phyloP scores from a whole-genome alignment of 2,888 invertebrate genomes.

The Cabera pusaria region DNA sequence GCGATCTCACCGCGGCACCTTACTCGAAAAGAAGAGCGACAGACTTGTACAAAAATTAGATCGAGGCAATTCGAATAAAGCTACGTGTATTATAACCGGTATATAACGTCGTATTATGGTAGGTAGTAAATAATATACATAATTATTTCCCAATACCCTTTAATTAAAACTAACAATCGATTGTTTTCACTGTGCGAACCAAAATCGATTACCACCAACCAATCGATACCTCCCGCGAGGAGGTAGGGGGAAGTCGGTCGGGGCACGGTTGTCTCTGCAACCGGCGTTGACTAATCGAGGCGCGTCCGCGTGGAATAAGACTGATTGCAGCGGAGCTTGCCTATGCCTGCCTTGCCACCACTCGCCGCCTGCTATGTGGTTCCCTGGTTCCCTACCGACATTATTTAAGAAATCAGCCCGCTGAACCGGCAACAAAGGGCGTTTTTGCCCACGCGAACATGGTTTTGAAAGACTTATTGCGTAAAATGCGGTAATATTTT shows the following conservation, averaged over 20 bases:
- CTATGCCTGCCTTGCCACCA: conserved; percentile 58
- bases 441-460: conserved; percentile 69
- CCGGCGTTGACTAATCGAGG: conserved; percentile 81
- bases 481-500: conserved; percentile 40
- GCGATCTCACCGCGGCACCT: too few relatives aligned
- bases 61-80: too few relatives aligned
- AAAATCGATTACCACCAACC: conserved; percentile 72
- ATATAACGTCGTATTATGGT: too few relatives aligned
- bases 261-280: conserved; percentile 76
- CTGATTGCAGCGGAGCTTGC: conserved; percentile 76
- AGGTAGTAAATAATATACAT: too few relatives aligned
- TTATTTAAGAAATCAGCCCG: conserved; percentile 81
- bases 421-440: conserved; percentile 77
- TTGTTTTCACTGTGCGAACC: conserved; percentile 58
- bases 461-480: conserved; percentile 62
- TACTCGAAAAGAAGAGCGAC: too few relatives aligned
- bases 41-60: too few relatives aligned
- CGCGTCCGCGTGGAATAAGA: conserved; percentile 83
- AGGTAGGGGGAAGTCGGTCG: conserved; percentile 60
- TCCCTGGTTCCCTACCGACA: conserved; percentile 66
- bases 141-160: too few relatives aligned
- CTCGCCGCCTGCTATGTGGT: conserved; percentile 59
- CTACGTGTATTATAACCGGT: too few relatives aligned
- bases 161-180: too few relatives aligned
- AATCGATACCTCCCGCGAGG: conserved; percentile 68